Base-by-base conservation (phyloP, 1,140 invertebrate species). In the Drosophila simulans region DNA sequence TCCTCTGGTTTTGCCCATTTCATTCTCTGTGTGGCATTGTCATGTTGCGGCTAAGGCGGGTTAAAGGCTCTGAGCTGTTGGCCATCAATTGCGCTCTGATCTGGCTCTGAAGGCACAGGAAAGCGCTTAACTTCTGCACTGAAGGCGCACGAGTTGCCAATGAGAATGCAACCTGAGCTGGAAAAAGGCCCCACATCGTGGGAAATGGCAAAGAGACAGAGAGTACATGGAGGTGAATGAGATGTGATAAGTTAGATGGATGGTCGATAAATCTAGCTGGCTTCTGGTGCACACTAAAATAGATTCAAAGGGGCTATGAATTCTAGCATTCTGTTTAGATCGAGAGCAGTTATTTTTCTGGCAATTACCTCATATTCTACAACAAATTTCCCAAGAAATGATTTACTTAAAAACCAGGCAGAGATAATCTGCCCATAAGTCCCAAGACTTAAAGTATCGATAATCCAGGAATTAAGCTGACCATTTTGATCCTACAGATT, bases 21-120 rank as follows among this genome's bases (percentile, higher is more conserved):
- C 48, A 8, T 35, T 53, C 54, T 54, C 45, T 52, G 54, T 35
- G 42, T 51, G 45, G 59, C 48, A 62, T 75, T 66, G 58, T 74
- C 77, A 70, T 63, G 77, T 58, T 75, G 69, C 43, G 57, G 62
- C 51, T 54, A 49, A 43, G 66, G 60, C 71, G 42, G 60, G 62
- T 60, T 68, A 77, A 60, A 63, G 77, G 77, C 63, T 75, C 37
- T 37, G 42, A 52, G 57, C 63, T 52, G 57, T 80, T 56, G 58
- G 45, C 40, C 72, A 75, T 75, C 72, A 75, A 75, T 75, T 75
- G 72, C 42, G 72, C 60, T 66, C 71, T 75, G 72, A 75, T 75
- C 72, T 76, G 72, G 22, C 72, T 37, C 52, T 40, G 53, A 76
- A 66, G 72, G 72, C 71, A 75, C 65, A 57, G 72, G 31, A 75